Base-by-base conservation (phyloP, 2,888 invertebrate genomes). In the Ochropleura leucogaster region DNA sequence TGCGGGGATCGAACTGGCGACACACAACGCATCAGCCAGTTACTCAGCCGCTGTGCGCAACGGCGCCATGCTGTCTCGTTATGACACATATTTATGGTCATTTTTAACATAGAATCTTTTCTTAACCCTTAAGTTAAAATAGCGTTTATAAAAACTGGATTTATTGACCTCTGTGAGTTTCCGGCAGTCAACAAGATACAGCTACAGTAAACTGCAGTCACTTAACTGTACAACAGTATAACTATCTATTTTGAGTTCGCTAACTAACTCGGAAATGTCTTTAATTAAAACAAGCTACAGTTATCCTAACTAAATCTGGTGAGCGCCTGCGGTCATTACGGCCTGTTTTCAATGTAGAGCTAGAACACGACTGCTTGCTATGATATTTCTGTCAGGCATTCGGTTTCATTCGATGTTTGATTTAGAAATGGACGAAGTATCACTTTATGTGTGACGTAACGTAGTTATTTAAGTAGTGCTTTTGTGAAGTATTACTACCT, bases 341-440 rank as follows among this genome's bases (percentile, higher is more conserved):
- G 10, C 44, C 44, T 46, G 51, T 42, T 42, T 71, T 80, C 69
- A 53, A 74, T 72, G 73, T 77, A 74, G 16, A 64, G 59, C 42
- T 60, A 74, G 14, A 72, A 16, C 62, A 44, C 42, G 46, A 71
- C 20, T 76, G 70, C 42, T 77, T 83, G 88, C 83, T 79, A 77
- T 77, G 71, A 79, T 72, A 74, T 77, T 85, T 86, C 44, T 63
- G 72, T 73, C 69, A 86, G 88, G 86, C 86, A 72, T 66, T 77
- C 46, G 14, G 55, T 74, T 71, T 65, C 40, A 42, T 65, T 44
- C 7, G 0, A 74, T 49, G 63, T 60, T 79, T 9, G 30, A 3
- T 40, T 30, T 46, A 20, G 14, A 30, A 77, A 64, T 55, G 2
- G 42, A n/a, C 20, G 6, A 16, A 40, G 18, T 4, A 62, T 5